Base-by-base conservation (phyloP, 1,140 invertebrate species). In the Vanessa tameamea region DNA sequence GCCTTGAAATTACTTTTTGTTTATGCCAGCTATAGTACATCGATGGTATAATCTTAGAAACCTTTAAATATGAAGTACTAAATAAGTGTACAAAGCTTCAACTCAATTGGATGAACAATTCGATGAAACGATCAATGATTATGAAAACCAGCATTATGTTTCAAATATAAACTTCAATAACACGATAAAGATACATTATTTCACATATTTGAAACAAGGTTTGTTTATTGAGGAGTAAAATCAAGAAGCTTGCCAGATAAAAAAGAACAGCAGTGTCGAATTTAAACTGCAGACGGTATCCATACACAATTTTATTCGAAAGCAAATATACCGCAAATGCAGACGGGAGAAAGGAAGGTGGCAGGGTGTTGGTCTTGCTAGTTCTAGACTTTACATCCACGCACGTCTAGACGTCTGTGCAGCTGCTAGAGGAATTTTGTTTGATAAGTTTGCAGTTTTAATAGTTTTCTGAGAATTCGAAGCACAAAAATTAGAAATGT, bases 361-460 rank as follows among this genome's bases (percentile, higher is more conserved):
- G 57, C 13, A 55, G 53, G 66, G 66, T 37, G 37, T 23, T 37
- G n/a, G n/a, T 5, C n/a, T 51, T 53, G 53, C 53, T 68, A 68
- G 66, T 57, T 57, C 66, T 57, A 61, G 57, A 61, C 57, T 37
- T 31, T 59, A 47, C 20, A 55, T 43, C 2, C 43, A 68, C 66
- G 66, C 66, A 68, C 53, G 66, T 68, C 66, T 68, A 68, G 66
- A 68, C 65, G 53, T 57, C 57, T 61, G 57, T 6, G 37, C 20
- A 9, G 23, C 53, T 57, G 2, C 7, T 23, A 57, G 53, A 57
- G 53, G 53, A 26, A 57, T 14, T 12, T 23, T 9, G 37, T 57
- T 23, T 15, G 16, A 23, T 23, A 57, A 23, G 0, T 43, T 5
- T 5, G 15, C 0, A 5, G 9, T 57, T 23, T 57, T 23, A 57